phyloP scores from a whole-genome alignment of 2,888 invertebrate genomes.

The Bugulina stolonifera region DNA sequence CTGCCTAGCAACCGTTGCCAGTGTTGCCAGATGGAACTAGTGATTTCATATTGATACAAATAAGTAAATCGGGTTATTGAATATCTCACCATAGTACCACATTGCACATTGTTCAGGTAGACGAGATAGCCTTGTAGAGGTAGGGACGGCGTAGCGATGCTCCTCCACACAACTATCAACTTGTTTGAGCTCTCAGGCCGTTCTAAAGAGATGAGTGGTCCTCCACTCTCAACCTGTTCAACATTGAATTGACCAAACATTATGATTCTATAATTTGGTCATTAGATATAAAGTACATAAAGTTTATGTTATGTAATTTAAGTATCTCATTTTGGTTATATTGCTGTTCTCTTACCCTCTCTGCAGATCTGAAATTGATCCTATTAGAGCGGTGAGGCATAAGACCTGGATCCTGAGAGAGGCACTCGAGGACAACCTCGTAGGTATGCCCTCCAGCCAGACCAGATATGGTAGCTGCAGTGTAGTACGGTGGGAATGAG shows the following conservation, averaged over 20 bases:
- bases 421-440: conserved; percentile 43
- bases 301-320: too few relatives aligned
- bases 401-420: conserved; percentile 39
- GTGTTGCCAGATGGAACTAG: too few relatives aligned
- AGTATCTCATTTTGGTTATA: too few relatives aligned
- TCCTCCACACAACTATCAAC: conserved; percentile 50
- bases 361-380: conserved; percentile 30
- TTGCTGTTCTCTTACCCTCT: too few relatives aligned
- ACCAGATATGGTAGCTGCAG: conserved; percentile 45
- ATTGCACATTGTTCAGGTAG: conserved; percentile 50
- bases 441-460: conserved; percentile 49
- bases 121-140: conserved; percentile 49
- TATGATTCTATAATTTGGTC: too few relatives aligned
- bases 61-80: too few relatives aligned
- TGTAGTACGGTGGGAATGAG: conserved; percentile 43
- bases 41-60: too few relatives aligned
- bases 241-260: too few relatives aligned
- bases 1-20: too few relatives aligned
- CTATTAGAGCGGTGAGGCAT: conserved; percentile 47
- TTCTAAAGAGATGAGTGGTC: conserved; percentile 51
- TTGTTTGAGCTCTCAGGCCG: conserved; percentile 40
- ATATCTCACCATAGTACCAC: conserved; percentile 44
- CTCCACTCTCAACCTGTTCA: conserved; percentile 34
- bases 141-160: conserved; percentile 38
- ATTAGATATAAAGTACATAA: too few relatives aligned